A percentile compares a stretch with the other conserved stretches of the same genome.
These are phyloP conservation scores for Nomada ruficornis DNA, from an alignment of 2,888 invertebrate species.

Conservation along the genomic window DNA sequence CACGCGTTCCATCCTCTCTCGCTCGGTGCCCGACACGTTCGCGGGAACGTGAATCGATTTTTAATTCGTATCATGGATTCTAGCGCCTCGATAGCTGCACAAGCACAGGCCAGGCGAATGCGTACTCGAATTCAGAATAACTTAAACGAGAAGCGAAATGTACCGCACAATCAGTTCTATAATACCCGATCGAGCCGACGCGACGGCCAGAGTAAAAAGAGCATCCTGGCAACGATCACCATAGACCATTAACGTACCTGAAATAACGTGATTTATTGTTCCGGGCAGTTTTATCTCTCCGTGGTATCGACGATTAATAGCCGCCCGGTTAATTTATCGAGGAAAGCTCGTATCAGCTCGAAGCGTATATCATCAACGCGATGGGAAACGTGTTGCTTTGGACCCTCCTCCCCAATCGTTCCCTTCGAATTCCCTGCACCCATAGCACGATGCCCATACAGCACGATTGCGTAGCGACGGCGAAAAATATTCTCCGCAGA, in stretches of 20 bases:
- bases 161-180: neutral
- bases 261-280: slow-evolving; percentile 47
- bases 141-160: neutral
- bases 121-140: neutral
- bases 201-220: neutral
- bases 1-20: neutral
- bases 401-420: neutral
- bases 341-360: slow-evolving; percentile 1
- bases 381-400: slow-evolving; percentile 7
- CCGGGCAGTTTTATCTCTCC: slow-evolving; percentile 33
- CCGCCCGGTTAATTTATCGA: slow-evolving; percentile 43
- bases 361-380: slow-evolving; percentile 18
- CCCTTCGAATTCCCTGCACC: slow-evolving; percentile 5
- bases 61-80: neutral
- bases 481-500: slow-evolving; percentile 13
- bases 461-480: neutral
- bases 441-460: too few species aligned
- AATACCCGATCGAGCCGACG: neutral
- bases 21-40: neutral
- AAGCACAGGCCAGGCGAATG: neutral
- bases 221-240: slow-evolving; percentile 15
- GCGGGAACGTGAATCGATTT: slow-evolving; percentile 11
- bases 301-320: slow-evolving; percentile 41
- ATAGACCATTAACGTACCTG: slow-evolving; percentile 9
- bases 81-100: neutral